Base-by-base conservation (phyloP, 2,113 vertebrate species). In the Anarhynchus alexandrinus region DNA sequence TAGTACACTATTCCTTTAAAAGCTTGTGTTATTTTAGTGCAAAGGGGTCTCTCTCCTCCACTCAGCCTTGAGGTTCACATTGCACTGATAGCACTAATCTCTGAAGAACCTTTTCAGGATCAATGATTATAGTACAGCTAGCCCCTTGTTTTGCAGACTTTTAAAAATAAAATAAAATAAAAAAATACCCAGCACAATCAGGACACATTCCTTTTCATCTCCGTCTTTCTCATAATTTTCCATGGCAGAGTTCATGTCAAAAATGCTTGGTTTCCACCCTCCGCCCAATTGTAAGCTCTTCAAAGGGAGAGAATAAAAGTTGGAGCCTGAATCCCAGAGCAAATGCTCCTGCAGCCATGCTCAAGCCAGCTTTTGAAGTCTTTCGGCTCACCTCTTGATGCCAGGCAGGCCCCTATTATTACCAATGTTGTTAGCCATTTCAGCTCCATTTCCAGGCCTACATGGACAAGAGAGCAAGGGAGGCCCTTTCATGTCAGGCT, bases 291-390 rank as follows among this genome's bases (percentile, higher is more conserved):
- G 99, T 98, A 98, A 98, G 94, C 92, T 98, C 99, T 99, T 99
- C 99, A 99, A 99, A 99, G 99, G 98, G 93, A 99, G 97, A 99
- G 98, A 99, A 99, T 99, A 98, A 98, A 98, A 98, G 98, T 99
- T 98, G 85, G 96, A 98, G 97, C 90, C 95, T 79, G 85, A 97
- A 98, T 97, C 96, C 97, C 55, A 61, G 90, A 95, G 96, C 96
- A 97, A 97, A 95, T 86, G 82, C 96, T 96, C 94, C 96, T 86
- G 89, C 92, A 96, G 96, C 97, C 96, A 97, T 88, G 94, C 96
- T 88, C 96, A 93, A 97, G 96, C 94, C 90, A 72, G 97, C 98
- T 98, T 99, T 99, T 99, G 99, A 99, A 99, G 99, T 99, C 93
- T 93, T 96, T 95, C 97, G 94, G 96, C 97, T 97, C 96, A 97